A percentile compares a stretch with the other conserved stretches of the same genome.
These are phyloP conservation scores for Ornithorhynchus anatinus DNA, from an alignment of 2,113 vertebrate genomes.

Conservation along the genomic window DNA sequence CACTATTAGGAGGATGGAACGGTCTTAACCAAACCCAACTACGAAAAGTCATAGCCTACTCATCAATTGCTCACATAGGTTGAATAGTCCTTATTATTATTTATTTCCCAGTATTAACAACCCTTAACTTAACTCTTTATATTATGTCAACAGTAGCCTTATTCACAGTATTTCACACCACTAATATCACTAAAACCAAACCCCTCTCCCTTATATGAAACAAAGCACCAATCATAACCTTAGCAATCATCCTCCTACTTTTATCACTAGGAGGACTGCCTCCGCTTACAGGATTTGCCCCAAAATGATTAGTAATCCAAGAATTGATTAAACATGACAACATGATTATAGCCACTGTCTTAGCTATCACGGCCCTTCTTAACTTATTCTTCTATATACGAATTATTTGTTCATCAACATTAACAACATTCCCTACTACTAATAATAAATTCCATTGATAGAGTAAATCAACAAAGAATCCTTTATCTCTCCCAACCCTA, in stretches of 20 bases:
- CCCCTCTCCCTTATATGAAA: too few species aligned
- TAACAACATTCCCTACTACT: rapidly evolving
- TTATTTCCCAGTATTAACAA: too few species aligned
- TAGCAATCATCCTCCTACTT: too few species aligned
- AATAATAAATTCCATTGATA: neutral
- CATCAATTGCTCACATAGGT: slow-evolving; percentile 28
- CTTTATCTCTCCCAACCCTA: rapidly evolving
- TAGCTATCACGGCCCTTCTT: rapidly evolving
- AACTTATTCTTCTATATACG: rapidly evolving
- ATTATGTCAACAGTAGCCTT: too few species aligned
- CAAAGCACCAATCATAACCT: too few species aligned
- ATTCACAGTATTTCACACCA: too few species aligned
- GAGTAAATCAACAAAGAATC: too few species aligned
- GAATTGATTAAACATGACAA: too few species aligned
- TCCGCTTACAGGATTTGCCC: rapidly evolving
- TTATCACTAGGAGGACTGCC: rapidly evolving
- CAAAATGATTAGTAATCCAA: too few species aligned
- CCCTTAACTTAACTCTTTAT: too few species aligned
- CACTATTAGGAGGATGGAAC: rapidly evolving
- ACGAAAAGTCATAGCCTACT: slow-evolving; percentile 61
- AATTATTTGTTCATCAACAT: rapidly evolving
- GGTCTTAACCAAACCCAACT: too few species aligned
- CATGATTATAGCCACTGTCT: rapidly evolving
- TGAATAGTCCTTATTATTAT: neutral
- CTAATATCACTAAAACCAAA: too few species aligned